A percentile compares a stretch with the other conserved stretches of the same genome.
phyloP scores from a whole-genome alignment of 2,113 vertebrate genomes.

The Elachura formosa region DNA sequence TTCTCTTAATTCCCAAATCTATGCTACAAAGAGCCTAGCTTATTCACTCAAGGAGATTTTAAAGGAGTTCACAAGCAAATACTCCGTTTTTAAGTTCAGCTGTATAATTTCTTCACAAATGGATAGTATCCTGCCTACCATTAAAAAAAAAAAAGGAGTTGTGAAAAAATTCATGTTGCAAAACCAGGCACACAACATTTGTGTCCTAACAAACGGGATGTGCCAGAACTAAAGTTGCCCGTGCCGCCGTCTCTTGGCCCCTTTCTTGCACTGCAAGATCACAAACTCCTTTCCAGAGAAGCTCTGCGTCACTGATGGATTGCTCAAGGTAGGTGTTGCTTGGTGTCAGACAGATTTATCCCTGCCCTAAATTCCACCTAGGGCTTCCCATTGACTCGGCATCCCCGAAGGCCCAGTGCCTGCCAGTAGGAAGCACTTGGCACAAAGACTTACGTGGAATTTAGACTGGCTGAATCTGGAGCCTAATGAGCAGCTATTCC shows the following conservation, averaged over 20 bases:
- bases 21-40: background rate
- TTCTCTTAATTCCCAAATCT: background rate
- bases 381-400: background rate
- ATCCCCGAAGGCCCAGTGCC: background rate
- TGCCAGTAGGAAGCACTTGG: slow-evolving; percentile 31
- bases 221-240: background rate
- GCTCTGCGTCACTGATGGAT: background rate
- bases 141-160: background rate
- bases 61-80: background rate
- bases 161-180: slow-evolving; percentile 7
- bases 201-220: background rate
- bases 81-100: background rate
- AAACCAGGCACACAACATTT: background rate
- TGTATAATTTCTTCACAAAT: background rate
- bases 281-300: background rate
- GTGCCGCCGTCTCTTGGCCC: background rate
- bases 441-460: slow-evolving; percentile 35
- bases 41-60: background rate
- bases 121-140: background rate
- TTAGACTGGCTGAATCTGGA: slow-evolving; percentile 38
- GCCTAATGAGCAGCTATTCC: slow-evolving; percentile 39
- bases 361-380: background rate
- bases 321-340: background rate
- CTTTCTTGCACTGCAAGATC: background rate
- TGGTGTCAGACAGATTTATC: background rate